phyloP scores from a whole-genome alignment of 2,888 invertebrate genomes.

The Podabrus alpinus region DNA sequence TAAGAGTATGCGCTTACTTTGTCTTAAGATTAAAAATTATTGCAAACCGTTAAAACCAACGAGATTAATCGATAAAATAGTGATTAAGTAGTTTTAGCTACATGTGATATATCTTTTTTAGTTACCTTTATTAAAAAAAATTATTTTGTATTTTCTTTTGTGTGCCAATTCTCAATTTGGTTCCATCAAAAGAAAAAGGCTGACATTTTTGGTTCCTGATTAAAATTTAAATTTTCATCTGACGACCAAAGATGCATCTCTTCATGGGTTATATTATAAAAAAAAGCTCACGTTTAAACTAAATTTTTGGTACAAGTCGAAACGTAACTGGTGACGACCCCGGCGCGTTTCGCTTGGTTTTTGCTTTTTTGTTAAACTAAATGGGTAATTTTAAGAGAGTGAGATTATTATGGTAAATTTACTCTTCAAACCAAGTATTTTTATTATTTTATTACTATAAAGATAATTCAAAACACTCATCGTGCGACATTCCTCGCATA shows the following conservation, averaged over 20 bases:
- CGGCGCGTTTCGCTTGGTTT: neutral
- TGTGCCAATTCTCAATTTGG: neutral
- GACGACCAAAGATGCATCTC: neutral
- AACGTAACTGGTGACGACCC: too few relatives aligned
- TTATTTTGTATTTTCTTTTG: neutral
- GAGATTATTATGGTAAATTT: neutral
- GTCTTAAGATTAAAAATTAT: conserved; percentile 80
- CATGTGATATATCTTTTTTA: conserved; percentile 26
- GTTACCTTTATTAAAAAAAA: neutral
- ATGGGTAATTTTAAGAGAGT: neutral
- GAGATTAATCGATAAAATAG: neutral
- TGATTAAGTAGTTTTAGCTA: conserved; percentile 17
- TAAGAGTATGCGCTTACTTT: conserved; percentile 80
- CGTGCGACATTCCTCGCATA: neutral
- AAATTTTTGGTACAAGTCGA: neutral
- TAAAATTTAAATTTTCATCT: too few relatives aligned
- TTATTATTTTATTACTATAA: neutral
- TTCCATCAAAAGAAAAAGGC: neutral
- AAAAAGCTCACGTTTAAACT: neutral
- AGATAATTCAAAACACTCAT: neutral
- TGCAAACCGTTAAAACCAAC: conserved; percentile 46
- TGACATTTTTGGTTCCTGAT: neutral
- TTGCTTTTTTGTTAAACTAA: neutral
- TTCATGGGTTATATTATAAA: neutral
- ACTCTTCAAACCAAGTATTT: neutral